Conservation (phyloP, 1,140 invertebrate species). For the Eriosoma lanigerum region DNA sequence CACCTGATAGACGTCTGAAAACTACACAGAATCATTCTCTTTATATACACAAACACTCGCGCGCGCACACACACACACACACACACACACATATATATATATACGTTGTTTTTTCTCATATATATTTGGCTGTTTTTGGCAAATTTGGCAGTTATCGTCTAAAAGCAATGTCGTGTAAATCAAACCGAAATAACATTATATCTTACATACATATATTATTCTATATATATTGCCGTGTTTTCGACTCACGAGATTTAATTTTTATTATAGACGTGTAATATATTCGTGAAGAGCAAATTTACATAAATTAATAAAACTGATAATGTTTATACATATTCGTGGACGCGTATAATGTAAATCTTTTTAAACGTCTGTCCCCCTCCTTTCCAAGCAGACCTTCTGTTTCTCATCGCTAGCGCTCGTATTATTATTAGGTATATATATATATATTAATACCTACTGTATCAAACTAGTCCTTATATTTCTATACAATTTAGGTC, state of each 20-base stretch:
- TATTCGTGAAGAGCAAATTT: conserved; percentile 19
- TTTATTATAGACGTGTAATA: not conserved
- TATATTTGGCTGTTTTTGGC: not conserved
- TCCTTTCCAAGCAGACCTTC: not conserved
- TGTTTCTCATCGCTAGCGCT: not conserved
- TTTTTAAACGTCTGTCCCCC: not conserved
- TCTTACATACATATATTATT: not conserved
- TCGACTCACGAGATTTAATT: not conserved
- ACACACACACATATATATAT: not conserved
- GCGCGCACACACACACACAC: no score
- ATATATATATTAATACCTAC: not conserved
- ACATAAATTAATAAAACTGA: conserved; percentile 30
- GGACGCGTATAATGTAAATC: conserved; percentile 17
- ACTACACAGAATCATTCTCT: not conserved
- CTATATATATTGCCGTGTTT: not conserved
- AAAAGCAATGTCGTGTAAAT: conserved; percentile 4
- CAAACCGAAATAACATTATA: not conserved
- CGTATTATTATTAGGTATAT: conserved; percentile 9
- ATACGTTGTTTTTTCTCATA: not conserved
- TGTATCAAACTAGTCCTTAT: conserved; percentile 19
- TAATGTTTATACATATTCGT: not conserved
- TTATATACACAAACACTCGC: no score
- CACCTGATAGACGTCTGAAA: conserved; percentile 1
- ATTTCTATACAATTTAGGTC: conserved; percentile 36
- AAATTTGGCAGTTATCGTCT: not conserved